Evolutionary conservation across 2,888 invertebrate genomes (phyloP), one percentile per base, ranked within the genome.

Genomic region (Apotomis betuletana): DNA sequence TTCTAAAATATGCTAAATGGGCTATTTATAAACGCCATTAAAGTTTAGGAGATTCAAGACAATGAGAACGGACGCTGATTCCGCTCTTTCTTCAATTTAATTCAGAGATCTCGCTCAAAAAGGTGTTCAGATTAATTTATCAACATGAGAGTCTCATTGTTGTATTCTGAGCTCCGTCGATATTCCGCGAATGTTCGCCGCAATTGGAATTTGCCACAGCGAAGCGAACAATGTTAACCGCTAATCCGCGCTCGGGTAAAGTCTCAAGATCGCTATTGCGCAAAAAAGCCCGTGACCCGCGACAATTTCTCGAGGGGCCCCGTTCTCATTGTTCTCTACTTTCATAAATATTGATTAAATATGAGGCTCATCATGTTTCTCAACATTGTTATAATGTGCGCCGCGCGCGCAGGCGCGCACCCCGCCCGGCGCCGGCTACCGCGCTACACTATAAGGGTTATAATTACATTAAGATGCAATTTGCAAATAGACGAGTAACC

Each of bases 321-420:
- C 90, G 87, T 84, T 81, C 80, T 84, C 83, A 92, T 92, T 92
- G 92, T 93, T 90, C 84, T 84, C 79, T 80, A 85, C 90, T 90
- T 91, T 91, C 92, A 86, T 88, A 83, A 84, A 83, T 87, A 85
- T 84, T 85, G 84, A 88, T 87, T 84, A 84, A 82, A 86, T 81
- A 80, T 80, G 79, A 78, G 78, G 80, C 78, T 80, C 80, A 80
- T 77, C 80, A 80, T 80, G 77, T 85, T 91, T 92, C 91, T 86
- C 92, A 91, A 92, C 89, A 90, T 91, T 92, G 91, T 89, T 86
- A 80, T 81, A 84, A 85, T 83, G 85, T 78, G 77, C 80, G 67
- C 61, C 41, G 57, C 75, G 74, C 74, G 77, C 75, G 72, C 79
- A 79, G 74, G 49, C 77, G 77, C 75, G 79, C 74, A 60, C 58